Evolutionary conservation across 2,797 vertebrate genomes (phyloP).

Genomic region (Lerista edwardsae): DNA sequence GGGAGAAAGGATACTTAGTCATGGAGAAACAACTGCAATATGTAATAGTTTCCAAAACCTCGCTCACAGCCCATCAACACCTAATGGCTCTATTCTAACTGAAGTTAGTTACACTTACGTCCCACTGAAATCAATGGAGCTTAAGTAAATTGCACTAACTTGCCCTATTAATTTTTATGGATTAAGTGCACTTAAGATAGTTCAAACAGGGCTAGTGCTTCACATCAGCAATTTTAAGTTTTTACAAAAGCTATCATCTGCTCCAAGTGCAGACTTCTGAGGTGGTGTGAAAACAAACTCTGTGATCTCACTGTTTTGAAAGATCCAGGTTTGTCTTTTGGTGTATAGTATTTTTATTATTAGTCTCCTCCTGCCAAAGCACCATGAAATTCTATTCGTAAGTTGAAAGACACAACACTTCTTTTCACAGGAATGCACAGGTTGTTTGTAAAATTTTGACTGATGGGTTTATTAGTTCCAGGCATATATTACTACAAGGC

Average conservation of each 20-base stretch:
- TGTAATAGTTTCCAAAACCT: not conserved
- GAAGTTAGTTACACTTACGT: not conserved
- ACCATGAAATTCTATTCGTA: not conserved
- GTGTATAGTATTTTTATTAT: not conserved
- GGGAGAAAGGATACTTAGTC: not conserved
- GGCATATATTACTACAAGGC: not conserved
- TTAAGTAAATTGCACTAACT: not conserved
- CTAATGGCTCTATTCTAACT: no score
- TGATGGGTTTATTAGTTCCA: not conserved
- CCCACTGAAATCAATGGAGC: not conserved
- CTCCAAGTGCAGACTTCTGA: not conserved
- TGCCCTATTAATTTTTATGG: not conserved
- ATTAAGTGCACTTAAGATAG: not conserved
- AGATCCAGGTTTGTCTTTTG: not conserved
- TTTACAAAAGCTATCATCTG: not conserved
- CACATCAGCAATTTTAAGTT: not conserved
- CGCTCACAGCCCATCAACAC: not conserved
- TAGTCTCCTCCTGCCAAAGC: not conserved
- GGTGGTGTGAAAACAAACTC: not conserved
- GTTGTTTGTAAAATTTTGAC: not conserved
- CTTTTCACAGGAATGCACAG: not conserved
- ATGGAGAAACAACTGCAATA: not conserved
- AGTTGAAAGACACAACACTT: not conserved
- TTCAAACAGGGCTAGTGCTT: not conserved
- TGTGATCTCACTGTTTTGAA: not conserved